Conservation (phyloP, 2,797 vertebrate species). For the Bovichtus diacanthus region DNA sequence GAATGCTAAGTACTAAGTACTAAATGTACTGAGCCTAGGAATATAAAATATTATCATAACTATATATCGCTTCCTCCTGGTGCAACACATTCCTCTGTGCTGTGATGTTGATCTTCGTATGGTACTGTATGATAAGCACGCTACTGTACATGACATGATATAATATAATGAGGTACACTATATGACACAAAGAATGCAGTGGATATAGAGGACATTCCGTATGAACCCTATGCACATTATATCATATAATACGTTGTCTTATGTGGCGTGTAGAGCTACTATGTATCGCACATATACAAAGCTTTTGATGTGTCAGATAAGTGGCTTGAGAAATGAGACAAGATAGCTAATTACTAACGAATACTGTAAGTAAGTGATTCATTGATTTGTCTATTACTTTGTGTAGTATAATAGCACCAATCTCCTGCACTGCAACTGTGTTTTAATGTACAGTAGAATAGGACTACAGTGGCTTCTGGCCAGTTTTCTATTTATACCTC, state of each 20-base stretch:
- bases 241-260: background rate
- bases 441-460: conserved; percentile 14
- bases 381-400: conserved; percentile 11
- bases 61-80: background rate
- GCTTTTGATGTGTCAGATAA: background rate
- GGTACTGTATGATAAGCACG: conserved; percentile 5
- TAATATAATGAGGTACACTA: conserved; percentile 2
- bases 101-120: conserved; percentile 5
- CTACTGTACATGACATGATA: background rate
- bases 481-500: conserved; percentile 42
- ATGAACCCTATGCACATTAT: background rate
- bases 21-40: background rate
- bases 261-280: background rate
- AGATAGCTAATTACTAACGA: background rate
- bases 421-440: background rate
- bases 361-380: background rate
- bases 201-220: background rate
- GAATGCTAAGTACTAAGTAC: no score
- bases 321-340: background rate
- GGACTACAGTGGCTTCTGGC: conserved; percentile 1
- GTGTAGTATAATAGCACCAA: background rate
- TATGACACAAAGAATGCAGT: conserved; percentile 1
- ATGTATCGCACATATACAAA: background rate
- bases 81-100: background rate
- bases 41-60: conserved; percentile 8